phyloP scores from a whole-genome alignment of 2,888 invertebrate genomes.

The Aricia artaxerxes region DNA sequence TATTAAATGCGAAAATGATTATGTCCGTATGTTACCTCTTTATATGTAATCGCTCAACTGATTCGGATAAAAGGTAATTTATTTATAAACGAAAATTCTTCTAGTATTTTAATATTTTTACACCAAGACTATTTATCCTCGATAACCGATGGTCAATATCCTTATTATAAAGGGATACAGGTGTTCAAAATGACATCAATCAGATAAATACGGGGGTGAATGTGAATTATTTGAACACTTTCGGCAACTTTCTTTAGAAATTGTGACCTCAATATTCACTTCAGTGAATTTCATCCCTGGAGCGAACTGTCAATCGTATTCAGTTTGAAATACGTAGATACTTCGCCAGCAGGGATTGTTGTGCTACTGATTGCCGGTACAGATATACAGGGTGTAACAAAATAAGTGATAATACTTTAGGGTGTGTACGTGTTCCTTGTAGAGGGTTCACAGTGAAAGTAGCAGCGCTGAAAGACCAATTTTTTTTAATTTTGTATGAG shows the following conservation, averaged over 20 bases:
- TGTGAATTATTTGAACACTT: background rate
- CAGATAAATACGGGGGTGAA: background rate
- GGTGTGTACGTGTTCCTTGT: too few relatives aligned
- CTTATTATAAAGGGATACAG: background rate
- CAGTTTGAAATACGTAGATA: background rate
- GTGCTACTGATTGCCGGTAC: background rate
- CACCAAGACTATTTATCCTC: too few relatives aligned
- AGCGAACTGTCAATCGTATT: slow-evolving; percentile 6
- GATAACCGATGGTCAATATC: background rate
- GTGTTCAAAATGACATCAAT: background rate
- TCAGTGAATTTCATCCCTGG: background rate
- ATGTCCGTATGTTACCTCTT: too few relatives aligned
- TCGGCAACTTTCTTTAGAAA: background rate
- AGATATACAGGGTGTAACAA: background rate
- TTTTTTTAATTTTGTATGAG: too few relatives aligned
- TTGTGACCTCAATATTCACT: background rate
- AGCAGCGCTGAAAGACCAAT: too few relatives aligned
- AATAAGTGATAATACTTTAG: too few relatives aligned
- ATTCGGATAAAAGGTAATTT: too few relatives aligned
- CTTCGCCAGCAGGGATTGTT: background rate
- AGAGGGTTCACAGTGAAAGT: too few relatives aligned
- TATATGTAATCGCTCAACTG: too few relatives aligned
- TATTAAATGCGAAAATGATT: too few relatives aligned
- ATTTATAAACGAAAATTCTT: too few relatives aligned
- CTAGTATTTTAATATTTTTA: too few relatives aligned